A percentile compares a stretch with the other conserved stretches of the same genome.
These are phyloP conservation scores for Natator depressus DNA, from an alignment of 2,113 vertebrate species.

Conservation along the genomic window DNA sequence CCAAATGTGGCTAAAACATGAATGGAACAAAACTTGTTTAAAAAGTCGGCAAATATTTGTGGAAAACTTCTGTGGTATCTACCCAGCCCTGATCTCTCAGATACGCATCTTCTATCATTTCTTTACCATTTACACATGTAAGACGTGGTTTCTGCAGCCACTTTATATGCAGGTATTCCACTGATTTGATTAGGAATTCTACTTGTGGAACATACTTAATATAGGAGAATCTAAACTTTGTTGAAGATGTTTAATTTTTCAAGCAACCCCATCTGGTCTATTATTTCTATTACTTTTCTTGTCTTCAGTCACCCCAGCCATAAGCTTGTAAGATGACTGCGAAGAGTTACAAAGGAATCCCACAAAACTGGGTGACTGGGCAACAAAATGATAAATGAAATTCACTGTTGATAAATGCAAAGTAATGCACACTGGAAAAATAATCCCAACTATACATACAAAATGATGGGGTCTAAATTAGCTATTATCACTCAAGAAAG, in stretches of 20 bases:
- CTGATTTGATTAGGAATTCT: neutral
- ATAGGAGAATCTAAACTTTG: conserved; percentile 60
- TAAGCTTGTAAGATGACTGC: conserved; percentile 50
- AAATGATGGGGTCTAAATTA: neutral
- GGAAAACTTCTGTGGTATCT: neutral
- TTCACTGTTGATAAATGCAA: neutral
- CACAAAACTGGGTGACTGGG: neutral
- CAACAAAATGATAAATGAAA: neutral
- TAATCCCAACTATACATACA: no score
- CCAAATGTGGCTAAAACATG: neutral
- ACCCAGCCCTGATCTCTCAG: neutral
- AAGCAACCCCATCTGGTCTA: conserved; percentile 76
- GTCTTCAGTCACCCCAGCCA: conserved; percentile 73
- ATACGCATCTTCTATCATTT: neutral
- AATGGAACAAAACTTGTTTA: neutral
- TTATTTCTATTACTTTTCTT: conserved; percentile 80
- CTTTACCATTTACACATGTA: neutral
- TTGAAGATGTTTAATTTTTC: conserved; percentile 80
- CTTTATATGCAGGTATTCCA: neutral
- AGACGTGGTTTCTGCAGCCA: neutral
- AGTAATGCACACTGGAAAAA: neutral
- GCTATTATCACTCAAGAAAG: neutral
- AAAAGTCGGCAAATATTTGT: neutral
- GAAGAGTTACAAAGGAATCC: neutral
- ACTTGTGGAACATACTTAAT: neutral